These are phyloP conservation scores for Baccha elongata DNA, from an alignment of 2,888 invertebrate genomes.

Conservation along the genomic window DNA sequence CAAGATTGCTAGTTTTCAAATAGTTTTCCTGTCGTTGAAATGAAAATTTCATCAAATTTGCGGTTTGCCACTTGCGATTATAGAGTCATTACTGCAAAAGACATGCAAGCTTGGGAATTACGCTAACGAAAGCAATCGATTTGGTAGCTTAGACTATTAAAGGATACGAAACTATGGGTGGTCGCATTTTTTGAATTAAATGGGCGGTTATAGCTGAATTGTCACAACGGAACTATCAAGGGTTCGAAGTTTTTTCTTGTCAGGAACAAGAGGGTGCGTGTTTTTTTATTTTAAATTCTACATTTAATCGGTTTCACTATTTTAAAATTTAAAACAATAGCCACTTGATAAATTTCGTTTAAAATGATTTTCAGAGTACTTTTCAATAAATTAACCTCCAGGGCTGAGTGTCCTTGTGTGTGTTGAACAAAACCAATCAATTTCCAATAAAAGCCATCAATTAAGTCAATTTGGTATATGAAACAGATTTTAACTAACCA, in stretches of 20 bases:
- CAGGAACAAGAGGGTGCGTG: neutral
- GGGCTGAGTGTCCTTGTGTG: neutral
- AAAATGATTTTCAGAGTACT: neutral
- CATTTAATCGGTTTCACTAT: neutral
- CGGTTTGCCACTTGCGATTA: constrained; percentile 75
- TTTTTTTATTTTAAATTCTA: neutral
- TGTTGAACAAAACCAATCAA: constrained; percentile 62
- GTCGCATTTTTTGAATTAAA: neutral
- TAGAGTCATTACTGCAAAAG: constrained; percentile 40
- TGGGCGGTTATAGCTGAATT: neutral
- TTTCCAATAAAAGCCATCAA: constrained; percentile 70
- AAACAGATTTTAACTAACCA: constrained; percentile 69
- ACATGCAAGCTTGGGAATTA: constrained; percentile 36
- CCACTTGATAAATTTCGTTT: neutral
- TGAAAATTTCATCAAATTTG: constrained; percentile 74
- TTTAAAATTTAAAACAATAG: neutral
- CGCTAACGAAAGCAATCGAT: constrained; percentile 32
- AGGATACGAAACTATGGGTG: constrained; percentile 1
- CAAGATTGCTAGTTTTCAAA: constrained; percentile 23
- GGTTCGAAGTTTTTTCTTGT: neutral
- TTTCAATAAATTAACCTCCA: constrained; percentile 19
- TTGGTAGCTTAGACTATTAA: neutral
- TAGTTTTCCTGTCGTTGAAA: constrained; percentile 56
- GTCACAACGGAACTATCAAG: neutral
- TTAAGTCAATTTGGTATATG: constrained; percentile 70